Conservation (phyloP, 2,888 invertebrate species). For the Drosophila planitibia region DNA sequence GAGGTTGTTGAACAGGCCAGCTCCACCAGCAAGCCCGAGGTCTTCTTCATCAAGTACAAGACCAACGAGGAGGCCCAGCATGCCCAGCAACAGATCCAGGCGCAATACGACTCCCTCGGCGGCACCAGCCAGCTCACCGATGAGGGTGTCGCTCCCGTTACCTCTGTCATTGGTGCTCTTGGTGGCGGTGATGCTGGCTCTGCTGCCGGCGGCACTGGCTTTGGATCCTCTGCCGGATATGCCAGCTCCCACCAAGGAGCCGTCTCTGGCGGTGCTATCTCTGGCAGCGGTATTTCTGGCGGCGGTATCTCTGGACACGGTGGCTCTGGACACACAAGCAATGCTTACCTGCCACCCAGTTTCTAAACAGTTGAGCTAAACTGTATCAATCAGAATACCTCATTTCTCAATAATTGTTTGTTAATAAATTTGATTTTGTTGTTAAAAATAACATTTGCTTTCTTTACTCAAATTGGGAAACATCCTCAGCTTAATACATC, state of each 20-base stretch:
- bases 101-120: conserved; percentile 84
- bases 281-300: conserved; percentile 36
- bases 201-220: conserved; percentile 48
- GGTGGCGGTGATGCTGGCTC: conserved; percentile 60
- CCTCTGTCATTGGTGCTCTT: conserved; percentile 84
- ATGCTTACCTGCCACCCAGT: conserved; percentile 83
- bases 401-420: conserved; percentile 35
- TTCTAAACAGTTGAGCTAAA: conserved; percentile 70
- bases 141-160: conserved; percentile 84
- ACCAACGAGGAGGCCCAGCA: conserved; percentile 84
- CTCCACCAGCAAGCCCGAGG: conserved; percentile 85
- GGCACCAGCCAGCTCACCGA: conserved; percentile 84
- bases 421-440: conserved; percentile 55
- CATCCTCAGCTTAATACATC: background rate
- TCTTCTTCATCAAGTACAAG: conserved; percentile 86
- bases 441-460: conserved; percentile 32
- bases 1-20: conserved; percentile 81
- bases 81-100: conserved; percentile 85
- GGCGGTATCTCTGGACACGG: conserved; percentile 43
- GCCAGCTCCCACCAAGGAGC: conserved; percentile 33
- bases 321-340: conserved; percentile 52
- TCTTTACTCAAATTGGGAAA: conserved; percentile 3
- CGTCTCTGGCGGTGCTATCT: conserved; percentile 33
- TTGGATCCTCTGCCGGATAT: conserved; percentile 44
- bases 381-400: background rate